Base-by-base conservation (phyloP, 2,888 invertebrate genomes). In the Cephonodes hylas region DNA sequence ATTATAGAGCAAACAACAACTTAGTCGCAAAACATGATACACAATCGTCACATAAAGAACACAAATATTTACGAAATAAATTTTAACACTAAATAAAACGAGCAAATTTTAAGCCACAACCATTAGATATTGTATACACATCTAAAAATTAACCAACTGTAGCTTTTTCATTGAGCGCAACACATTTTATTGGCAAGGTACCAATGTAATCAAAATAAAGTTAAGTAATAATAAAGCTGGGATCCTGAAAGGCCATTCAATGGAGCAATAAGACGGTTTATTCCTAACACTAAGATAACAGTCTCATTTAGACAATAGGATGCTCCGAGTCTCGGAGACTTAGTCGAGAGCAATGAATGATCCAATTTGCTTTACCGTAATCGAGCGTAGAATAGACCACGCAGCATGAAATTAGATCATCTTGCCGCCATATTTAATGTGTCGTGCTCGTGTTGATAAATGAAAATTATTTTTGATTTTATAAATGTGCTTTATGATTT, bases 381-480 rank as follows among this genome's bases (percentile, higher is more conserved):
- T 89, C 86, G 88, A 88, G 80, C 89, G 83, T 80, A 77, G 84
- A 84, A 89, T 85, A 80, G 85, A 81, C 82, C 84, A 79, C 78
- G 80, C 80, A 80, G 82, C 88, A 88, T 89, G 88, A 88, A 89
- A 90, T 89, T 84, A 86, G 84, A 85, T 84, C 78, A 84, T 84
- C 77, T 59, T 66, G 62, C 70, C 69, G 74, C 73, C 74, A 74
- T 79, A 77, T 80, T 77, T 73, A 68, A 73, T 64, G 64, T 67
- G 38, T 62, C 64, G 38, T 53, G 38, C 44, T 34, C 15, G 18
- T 48, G n/a, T 8, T 15, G 18, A 38, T 38, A 31, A 31, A 53
- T 53, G 31, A 27, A 4, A 18, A 31, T 34, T 2, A 10, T 53
- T 53, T 53, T 53, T 31, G 31, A 53, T 4, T 18, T 53, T 18